Evolutionary conservation across 2,113 vertebrate species (phyloP).

Genomic region (Ctenodactylus gundi): DNA sequence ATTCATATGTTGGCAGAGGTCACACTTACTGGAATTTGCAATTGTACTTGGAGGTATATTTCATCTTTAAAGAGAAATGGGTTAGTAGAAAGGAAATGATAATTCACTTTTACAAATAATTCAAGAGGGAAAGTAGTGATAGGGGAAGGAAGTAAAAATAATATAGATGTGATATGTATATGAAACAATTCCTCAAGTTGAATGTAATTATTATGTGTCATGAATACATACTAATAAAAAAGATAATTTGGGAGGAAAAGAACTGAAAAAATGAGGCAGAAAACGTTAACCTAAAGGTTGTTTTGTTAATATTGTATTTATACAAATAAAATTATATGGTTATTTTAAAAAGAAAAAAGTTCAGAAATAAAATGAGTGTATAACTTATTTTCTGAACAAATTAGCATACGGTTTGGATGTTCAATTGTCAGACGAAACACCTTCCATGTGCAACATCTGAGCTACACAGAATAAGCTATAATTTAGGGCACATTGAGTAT

Average conservation of each 20-base stretch:
- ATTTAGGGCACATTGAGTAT: conserved; percentile 58
- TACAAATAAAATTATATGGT: too few species aligned
- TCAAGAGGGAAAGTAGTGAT: too few species aligned
- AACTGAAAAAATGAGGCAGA: too few species aligned
- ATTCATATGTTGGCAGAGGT: conserved; percentile 47
- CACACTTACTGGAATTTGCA: conserved; percentile 53
- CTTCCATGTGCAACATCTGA: neutral
- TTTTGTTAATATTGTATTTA: too few species aligned
- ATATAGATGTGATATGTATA: too few species aligned
- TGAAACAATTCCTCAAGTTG: too few species aligned
- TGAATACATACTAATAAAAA: too few species aligned
- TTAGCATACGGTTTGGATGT: neutral
- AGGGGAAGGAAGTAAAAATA: too few species aligned
- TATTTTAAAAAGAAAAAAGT: too few species aligned
- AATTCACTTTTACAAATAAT: conserved; percentile 54
- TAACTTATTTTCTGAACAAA: conserved; percentile 48
- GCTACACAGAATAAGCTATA: conserved; percentile 40
- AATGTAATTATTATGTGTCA: too few species aligned
- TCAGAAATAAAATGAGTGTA: conserved; percentile 15
- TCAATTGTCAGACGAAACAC: conserved; percentile 19
- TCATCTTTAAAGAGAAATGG: conserved; percentile 60
- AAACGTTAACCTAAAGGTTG: too few species aligned
- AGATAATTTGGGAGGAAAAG: too few species aligned
- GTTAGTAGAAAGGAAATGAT: conserved; percentile 37
- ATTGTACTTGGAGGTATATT: neutral